Evolutionary conservation across 2,113 vertebrate species (phyloP).

Genomic region (Sigmodon hispidus): DNA sequence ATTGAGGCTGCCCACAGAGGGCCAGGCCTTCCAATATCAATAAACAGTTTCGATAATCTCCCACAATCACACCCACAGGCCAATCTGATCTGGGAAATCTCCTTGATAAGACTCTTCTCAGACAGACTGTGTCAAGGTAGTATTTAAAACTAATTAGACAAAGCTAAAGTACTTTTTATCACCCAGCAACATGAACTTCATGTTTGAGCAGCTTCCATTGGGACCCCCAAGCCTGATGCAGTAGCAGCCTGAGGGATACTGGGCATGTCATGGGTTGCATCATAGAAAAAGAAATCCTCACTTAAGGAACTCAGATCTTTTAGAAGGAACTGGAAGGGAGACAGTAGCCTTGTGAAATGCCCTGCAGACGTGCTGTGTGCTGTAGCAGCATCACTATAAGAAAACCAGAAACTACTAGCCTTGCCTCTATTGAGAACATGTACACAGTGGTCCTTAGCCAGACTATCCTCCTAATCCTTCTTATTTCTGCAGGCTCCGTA

Average conservation of each 20-base stretch:
- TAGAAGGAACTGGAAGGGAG: neutral
- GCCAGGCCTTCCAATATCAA: neutral
- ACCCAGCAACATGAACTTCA: neutral
- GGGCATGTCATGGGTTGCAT: neutral
- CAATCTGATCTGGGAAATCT: neutral
- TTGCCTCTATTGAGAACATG: neutral
- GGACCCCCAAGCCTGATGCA: neutral
- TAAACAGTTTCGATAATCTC: neutral
- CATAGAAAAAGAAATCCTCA: neutral
- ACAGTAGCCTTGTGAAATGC: neutral
- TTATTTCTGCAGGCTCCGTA: neutral
- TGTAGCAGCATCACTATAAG: neutral
- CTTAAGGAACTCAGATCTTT: neutral
- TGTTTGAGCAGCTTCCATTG: neutral
- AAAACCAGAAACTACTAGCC: neutral
- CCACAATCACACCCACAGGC: neutral
- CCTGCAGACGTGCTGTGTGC: neutral
- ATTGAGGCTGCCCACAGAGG: neutral
- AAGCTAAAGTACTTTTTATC: neutral
- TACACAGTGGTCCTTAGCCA: neutral
- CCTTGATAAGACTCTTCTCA: neutral
- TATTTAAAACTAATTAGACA: neutral
- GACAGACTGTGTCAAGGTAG: neutral
- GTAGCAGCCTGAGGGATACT: neutral
- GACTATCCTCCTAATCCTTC: neutral